Base-by-base conservation (phyloP, 2,888 invertebrate species). In the Agelastica alni region DNA sequence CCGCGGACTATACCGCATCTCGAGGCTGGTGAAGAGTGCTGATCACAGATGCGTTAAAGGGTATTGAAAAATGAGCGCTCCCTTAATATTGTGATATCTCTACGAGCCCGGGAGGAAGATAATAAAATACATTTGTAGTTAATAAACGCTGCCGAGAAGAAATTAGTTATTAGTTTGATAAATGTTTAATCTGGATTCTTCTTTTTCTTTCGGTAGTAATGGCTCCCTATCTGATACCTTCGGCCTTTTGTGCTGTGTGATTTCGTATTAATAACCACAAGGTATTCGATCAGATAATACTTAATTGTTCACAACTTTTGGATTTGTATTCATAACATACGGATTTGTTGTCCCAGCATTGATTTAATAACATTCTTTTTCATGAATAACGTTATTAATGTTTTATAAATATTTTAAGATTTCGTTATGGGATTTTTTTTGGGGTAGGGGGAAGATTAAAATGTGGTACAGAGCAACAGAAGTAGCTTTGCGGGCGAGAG, bases 81-180 rank as follows among this genome's bases (percentile, higher is more conserved):
- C 51, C 56, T 51, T 51, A 51, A 56, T 51, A 51, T 36, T 51
- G 30, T 51, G 47, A 51, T 51, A 51, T 56, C 46, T 56, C 36
- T 17, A n/a, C n/a, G 41, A 39, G 51, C 51, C 56, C 42, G 31
- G 39, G 47, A 51, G 42, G 46, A 37, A 22, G 34, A 42, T 47
- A 51, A 46, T 56, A 56, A 56, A 56, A 37, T 43, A 51, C 56
- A 31, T 56, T 56, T 56, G 51, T 56, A 51, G 56, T 56, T 56
- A 47, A 47, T 56, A 56, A 56, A 56, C 51, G 37, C 37, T 47
- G 36, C 42, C 28, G 51, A 34, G 47, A 47, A 41, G 43, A 56
- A 56, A 56, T 56, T 56, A 47, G 51, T 47, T 56, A 51, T 56
- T 45, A 43, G 51, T 56, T 56, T 56, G 56, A 56, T 56, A 47